Evolutionary conservation across 2,797 vertebrate genomes (phyloP).

Genomic region (Brachyalestes nurse): DNA sequence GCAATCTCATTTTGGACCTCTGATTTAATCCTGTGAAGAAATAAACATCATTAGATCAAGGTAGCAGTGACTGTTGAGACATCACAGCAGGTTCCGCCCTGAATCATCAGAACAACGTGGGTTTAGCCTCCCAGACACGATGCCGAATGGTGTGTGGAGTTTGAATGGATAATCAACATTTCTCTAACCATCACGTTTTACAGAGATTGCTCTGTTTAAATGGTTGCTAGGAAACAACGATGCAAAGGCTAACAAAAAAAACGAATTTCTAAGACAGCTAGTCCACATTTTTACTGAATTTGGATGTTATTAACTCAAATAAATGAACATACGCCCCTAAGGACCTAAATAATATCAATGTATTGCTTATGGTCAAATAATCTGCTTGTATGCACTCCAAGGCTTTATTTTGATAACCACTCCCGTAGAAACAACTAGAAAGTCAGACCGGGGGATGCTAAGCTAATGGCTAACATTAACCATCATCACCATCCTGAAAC

Average conservation of each 20-base stretch:
- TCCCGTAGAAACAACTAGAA: constrained; percentile 29
- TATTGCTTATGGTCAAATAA: too few species aligned
- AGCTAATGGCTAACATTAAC: not conserved
- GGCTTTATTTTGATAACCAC: not conserved
- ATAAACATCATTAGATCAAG: not conserved
- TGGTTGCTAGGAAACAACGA: not conserved
- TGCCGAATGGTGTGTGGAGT: not conserved
- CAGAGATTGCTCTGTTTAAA: not conserved
- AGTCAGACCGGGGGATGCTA: not conserved
- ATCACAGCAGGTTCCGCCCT: constrained; percentile 10
- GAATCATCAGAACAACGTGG: not conserved
- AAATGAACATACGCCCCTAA: not conserved
- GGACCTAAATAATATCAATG: not conserved
- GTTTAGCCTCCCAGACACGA: not conserved
- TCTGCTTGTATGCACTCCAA: not conserved
- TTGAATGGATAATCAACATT: too few species aligned
- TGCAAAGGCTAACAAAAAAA: too few species aligned
- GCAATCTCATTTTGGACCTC: constrained; percentile 73
- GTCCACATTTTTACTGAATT: not conserved
- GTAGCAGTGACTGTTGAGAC: not conserved
- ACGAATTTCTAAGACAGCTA: not conserved
- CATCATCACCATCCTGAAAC: not conserved
- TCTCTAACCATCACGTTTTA: not conserved
- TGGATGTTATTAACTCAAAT: too few species aligned
- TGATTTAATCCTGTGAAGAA: constrained; percentile 47